A percentile compares a stretch with the other conserved stretches of the same genome.
phyloP scores from a whole-genome alignment of 2,113 vertebrate species.

The Okapia johnstoni region DNA sequence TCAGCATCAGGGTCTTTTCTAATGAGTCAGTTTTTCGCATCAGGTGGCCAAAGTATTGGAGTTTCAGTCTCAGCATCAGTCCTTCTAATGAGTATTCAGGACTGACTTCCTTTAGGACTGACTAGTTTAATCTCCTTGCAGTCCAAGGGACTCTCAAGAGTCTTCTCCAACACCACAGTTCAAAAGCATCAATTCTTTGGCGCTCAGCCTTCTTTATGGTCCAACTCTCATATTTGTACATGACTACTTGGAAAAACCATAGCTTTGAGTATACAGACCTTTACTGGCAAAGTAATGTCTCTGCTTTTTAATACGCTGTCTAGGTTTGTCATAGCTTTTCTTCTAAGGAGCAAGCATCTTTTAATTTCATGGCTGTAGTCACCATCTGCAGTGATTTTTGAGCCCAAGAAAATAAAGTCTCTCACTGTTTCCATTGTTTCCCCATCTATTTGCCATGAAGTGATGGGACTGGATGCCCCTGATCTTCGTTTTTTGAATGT shows the following conservation, averaged over 20 bases:
- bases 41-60: neutral
- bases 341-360: neutral
- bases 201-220: neutral
- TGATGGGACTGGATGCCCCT: neutral
- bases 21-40: neutral
- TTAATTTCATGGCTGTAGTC: neutral
- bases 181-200: neutral
- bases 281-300: neutral
- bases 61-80: neutral
- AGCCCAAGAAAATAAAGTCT: neutral
- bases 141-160: neutral
- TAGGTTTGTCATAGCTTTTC: neutral
- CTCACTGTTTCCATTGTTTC: neutral
- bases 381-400: neutral
- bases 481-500: neutral
- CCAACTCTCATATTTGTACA: neutral
- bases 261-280: neutral
- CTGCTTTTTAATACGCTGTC: neutral
- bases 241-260: neutral
- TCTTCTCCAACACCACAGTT: neutral
- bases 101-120: neutral
- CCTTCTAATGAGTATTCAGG: neutral
- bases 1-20: neutral
- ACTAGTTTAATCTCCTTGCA: neutral
- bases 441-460: neutral